Evolutionary conservation across 2,113 vertebrate species (phyloP).

Genomic region (Salvelinus namaycush): DNA sequence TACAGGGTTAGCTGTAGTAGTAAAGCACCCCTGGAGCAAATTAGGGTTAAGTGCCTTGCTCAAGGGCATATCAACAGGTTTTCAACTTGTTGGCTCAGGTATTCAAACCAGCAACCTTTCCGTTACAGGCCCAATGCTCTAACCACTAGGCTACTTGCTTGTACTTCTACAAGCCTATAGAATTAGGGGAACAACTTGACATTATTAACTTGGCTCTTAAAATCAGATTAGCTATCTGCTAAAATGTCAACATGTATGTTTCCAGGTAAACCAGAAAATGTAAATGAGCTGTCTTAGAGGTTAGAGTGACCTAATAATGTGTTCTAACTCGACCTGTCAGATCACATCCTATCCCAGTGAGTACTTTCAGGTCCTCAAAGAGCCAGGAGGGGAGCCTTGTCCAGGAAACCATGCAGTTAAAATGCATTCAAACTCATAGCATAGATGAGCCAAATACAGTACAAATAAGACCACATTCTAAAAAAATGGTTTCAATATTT

Average conservation of each 20-base stretch:
- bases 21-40: too few species aligned
- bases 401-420: background rate
- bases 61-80: too few species aligned
- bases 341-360: conserved; percentile 19
- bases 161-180: background rate
- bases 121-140: too few species aligned
- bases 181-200: conserved; percentile 38
- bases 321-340: background rate
- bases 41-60: too few species aligned
- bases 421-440: background rate
- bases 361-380: conserved; percentile 26
- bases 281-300: conserved; percentile 9
- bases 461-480: background rate
- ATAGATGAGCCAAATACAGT: background rate
- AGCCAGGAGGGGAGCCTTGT: background rate
- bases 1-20: too few species aligned
- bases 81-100: too few species aligned
- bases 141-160: too few species aligned
- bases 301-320: background rate
- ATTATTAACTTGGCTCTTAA: conserved; percentile 22
- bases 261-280: conserved; percentile 3
- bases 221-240: conserved; percentile 22
- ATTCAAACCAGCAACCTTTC: too few species aligned
- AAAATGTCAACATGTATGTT: conserved; percentile 25
- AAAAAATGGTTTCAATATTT: background rate